phyloP scores from a whole-genome alignment of 2,888 invertebrate genomes.

The Ditula angustiorana region DNA sequence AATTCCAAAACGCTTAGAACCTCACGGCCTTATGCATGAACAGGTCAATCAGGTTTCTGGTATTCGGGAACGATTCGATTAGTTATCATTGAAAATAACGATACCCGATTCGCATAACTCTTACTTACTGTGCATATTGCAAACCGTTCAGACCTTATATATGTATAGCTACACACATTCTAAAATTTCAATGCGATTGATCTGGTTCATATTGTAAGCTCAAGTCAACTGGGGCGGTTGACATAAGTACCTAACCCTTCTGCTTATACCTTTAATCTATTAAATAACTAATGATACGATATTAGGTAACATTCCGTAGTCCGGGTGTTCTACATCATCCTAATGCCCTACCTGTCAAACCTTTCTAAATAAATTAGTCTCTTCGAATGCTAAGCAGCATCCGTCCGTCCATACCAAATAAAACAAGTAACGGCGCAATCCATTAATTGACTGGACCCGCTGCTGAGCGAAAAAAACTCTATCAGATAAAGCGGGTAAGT shows the following conservation, averaged over 20 bases:
- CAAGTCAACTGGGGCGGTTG: background rate
- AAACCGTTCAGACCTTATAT: too few species aligned
- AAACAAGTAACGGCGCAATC: constrained; percentile 81
- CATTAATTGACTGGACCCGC: constrained; percentile 84
- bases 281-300: constrained; percentile 44
- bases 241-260: background rate
- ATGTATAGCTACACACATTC: too few species aligned
- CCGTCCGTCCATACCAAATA: constrained; percentile 68
- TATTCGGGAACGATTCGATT: constrained; percentile 49
- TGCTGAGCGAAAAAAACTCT: constrained; percentile 77
- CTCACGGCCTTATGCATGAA: constrained; percentile 60
- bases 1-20: constrained; percentile 80
- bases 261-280: constrained; percentile 3
- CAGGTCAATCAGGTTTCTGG: constrained; percentile 59
- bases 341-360: constrained; percentile 75
- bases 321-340: constrained; percentile 64
- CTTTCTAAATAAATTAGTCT: constrained; percentile 77
- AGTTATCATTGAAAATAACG: constrained; percentile 47
- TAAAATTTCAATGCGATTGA: too few species aligned
- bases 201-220: too few species aligned
- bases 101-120: constrained; percentile 42
- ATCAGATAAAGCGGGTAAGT: constrained; percentile 84
- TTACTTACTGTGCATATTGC: too few species aligned
- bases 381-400: constrained; percentile 73
- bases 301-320: constrained; percentile 59